Evolutionary conservation across 2,797 vertebrate species (phyloP).

Genomic region (Tympanoctomys barrerae): DNA sequence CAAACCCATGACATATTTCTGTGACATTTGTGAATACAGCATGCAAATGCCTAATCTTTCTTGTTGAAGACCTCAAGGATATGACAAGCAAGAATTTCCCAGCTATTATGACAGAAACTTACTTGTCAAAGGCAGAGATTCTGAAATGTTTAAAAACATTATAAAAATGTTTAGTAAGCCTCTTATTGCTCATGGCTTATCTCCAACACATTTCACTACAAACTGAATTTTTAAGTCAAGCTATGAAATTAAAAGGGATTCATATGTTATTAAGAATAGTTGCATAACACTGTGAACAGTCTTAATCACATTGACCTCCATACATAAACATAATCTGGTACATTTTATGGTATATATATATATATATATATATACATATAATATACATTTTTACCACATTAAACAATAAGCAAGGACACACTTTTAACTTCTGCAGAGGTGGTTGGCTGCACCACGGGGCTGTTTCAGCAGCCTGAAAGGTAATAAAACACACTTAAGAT

Average conservation of each 20-base stretch:
- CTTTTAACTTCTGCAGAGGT: neutral
- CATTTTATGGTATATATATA: neutral
- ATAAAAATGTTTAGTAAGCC: neutral
- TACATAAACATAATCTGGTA: neutral
- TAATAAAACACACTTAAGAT: neutral
- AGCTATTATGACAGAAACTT: neutral
- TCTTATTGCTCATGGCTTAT: neutral
- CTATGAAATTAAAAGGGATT: neutral
- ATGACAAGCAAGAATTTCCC: neutral
- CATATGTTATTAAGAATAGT: neutral
- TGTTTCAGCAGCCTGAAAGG: neutral
- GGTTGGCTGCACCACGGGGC: neutral
- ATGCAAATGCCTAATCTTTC: neutral
- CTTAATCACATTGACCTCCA: neutral
- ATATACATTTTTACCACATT: neutral
- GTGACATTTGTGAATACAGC: neutral
- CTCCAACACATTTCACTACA: neutral
- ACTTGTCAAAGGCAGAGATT: neutral
- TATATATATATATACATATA: neutral
- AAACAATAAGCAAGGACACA: neutral
- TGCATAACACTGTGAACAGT: neutral
- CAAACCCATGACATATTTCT: neutral
- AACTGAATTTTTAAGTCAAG: neutral
- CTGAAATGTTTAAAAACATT: neutral
- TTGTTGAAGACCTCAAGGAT: neutral